Evolutionary conservation across 2,797 vertebrate species (phyloP), one percentile per base, ranked within the genome.

Genomic region (Salarias fasciatus): DNA sequence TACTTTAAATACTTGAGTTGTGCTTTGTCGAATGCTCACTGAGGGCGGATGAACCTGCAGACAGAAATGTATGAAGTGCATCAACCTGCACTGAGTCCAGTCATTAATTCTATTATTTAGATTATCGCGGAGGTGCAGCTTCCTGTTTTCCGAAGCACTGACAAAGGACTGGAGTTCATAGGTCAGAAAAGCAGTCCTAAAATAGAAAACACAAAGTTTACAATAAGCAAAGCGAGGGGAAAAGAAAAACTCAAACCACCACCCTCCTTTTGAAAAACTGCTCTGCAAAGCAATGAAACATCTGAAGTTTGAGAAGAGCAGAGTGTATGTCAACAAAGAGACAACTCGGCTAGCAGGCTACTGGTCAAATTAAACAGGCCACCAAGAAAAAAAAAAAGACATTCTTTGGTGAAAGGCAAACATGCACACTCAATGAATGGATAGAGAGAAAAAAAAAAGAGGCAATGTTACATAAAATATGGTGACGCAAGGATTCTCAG

Each of bases 391-490:
- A 54, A 57, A 48, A 18, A 58, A 59, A 46, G 9, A 75, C 64
- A 72, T 64, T 89, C 81, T 92, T 90, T 88, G 84, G 89, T 77
- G 82, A 84, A 83, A 90, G 72, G 74, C 47, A 83, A 61, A 40
- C 74, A 75, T 63, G 43, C 75, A 75, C 70, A 70, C 65, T 56
- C 14, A 62, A 54, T 41, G 12, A 43, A 55, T 40, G 12, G 72
- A 56, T 36, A 13, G 78, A 61, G 37, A 28, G 29, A 67, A 62
- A 15, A 83, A 82, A 33, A 8, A 8, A 4, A 33, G n/a, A 75
- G 72, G 67, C 79, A 80, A 53, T 72, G 58, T 56, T 24, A 54
- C 24, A 70, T 53, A 59, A 58, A 56, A 66, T 30, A 48, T 44
- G 75, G 42, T 28, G 55, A 66, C 14, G 54, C 42, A 50, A 79